A percentile compares a stretch with the other conserved stretches of the same genome.
phyloP scores from a whole-genome alignment of 2,797 vertebrate genomes.

The Uromys caudimaculatus region DNA sequence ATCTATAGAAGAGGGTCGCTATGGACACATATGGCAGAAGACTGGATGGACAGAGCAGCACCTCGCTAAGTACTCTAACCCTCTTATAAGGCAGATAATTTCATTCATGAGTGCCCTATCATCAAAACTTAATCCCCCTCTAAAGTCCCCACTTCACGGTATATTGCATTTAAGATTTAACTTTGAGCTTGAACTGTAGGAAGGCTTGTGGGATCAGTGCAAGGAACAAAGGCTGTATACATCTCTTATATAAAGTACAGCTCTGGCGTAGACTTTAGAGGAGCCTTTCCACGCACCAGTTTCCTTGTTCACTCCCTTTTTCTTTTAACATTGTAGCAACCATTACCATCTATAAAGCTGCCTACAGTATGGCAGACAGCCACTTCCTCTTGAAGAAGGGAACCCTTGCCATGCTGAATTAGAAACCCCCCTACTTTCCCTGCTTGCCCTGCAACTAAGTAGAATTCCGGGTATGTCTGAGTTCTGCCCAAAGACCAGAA shows the following conservation, averaged over 20 bases:
- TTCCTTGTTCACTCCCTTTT: background rate
- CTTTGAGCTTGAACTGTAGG: background rate
- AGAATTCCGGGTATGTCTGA: background rate
- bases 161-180: background rate
- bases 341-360: background rate
- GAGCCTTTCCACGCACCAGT: background rate
- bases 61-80: background rate
- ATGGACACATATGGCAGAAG: background rate
- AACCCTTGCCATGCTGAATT: background rate
- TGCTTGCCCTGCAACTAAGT: background rate
- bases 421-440: background rate
- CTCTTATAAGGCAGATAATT: background rate
- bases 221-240: conserved; percentile 10
- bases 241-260: background rate
- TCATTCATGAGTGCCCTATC: background rate
- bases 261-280: background rate
- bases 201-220: background rate
- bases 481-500: background rate
- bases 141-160: background rate
- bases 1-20: background rate
- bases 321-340: background rate
- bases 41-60: background rate
- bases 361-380: background rate
- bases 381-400: background rate
- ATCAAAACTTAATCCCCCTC: background rate